These are phyloP conservation scores for Drosophila quinaria DNA, from an alignment of 2,888 invertebrate genomes.

Conservation along the genomic window DNA sequence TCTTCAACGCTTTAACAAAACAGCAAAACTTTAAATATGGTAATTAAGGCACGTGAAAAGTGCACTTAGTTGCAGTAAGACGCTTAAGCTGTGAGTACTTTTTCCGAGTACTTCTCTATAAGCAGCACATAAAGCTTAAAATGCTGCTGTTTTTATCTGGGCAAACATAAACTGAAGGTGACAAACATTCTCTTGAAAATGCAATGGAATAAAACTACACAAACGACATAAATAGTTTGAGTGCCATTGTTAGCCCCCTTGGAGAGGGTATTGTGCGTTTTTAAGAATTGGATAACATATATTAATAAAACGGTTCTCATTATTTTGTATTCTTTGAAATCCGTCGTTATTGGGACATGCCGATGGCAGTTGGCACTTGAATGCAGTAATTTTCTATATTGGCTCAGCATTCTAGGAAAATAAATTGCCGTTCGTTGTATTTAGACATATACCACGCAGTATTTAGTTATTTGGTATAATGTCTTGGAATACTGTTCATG, in stretches of 20 bases:
- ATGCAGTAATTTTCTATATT: background rate
- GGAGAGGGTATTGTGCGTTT: background rate
- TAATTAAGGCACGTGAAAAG: conserved; percentile 28
- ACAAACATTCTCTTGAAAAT: background rate
- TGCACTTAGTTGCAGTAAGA: conserved; percentile 1
- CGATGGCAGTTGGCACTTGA: background rate
- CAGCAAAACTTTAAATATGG: background rate
- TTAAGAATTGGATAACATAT: background rate
- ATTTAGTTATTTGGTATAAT: too few species aligned
- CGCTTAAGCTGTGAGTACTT: background rate
- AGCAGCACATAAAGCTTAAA: background rate
- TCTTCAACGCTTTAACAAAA: background rate
- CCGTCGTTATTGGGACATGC: background rate
- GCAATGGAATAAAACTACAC: background rate
- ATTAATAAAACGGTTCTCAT: background rate
- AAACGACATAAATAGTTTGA: background rate
- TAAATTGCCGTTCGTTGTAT: background rate
- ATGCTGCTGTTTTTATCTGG: background rate
- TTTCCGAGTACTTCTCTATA: background rate
- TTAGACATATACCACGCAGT: too few species aligned
- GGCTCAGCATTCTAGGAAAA: background rate
- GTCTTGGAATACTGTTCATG: too few species aligned
- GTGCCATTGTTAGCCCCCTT: background rate
- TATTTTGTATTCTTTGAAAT: background rate
- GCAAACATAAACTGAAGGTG: background rate